Conservation (phyloP, 1,140 invertebrate genomes). For the Pachypeltis micranthus region DNA sequence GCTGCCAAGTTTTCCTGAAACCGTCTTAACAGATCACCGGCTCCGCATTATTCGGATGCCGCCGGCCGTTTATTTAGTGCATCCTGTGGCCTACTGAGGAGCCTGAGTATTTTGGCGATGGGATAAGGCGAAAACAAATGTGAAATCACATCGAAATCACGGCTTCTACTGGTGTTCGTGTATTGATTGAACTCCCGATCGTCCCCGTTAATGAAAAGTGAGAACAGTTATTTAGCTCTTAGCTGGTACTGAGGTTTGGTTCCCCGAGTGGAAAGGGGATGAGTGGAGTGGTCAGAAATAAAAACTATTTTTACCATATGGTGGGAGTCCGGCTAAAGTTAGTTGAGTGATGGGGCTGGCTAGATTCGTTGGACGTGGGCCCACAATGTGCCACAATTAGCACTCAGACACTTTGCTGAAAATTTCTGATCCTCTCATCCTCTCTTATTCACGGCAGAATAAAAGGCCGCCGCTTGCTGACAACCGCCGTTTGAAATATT, state of each 20-base stretch:
- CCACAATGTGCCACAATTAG: slow-evolving; percentile 2
- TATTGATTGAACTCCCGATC: not conserved
- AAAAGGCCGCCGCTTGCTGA: too few species aligned
- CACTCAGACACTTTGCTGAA: not conserved
- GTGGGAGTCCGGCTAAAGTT: slow-evolving; percentile 6
- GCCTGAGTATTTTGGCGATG: too few species aligned
- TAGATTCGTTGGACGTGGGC: slow-evolving; percentile 3
- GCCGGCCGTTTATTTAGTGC: too few species aligned
- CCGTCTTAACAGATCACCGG: too few species aligned
- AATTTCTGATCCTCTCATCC: not conserved
- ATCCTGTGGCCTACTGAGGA: too few species aligned
- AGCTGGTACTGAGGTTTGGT: not conserved
- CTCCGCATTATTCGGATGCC: too few species aligned
- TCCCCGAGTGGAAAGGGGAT: not conserved
- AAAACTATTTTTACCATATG: slow-evolving; percentile 1
- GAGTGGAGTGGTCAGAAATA: slow-evolving; percentile 5
- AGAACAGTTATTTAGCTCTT: not conserved
- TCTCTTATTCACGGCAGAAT: too few species aligned
- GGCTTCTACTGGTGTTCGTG: not conserved
- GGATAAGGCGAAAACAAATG: not conserved
- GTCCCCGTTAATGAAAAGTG: not conserved
- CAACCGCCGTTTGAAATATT: too few species aligned
- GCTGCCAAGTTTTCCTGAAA: too few species aligned
- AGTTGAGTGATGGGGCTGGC: slow-evolving; percentile 2
- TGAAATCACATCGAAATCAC: not conserved